A percentile compares a stretch with the other conserved stretches of the same genome.
phyloP scores from a whole-genome alignment of 2,797 vertebrate genomes.

The Anniella stebbinsi region DNA sequence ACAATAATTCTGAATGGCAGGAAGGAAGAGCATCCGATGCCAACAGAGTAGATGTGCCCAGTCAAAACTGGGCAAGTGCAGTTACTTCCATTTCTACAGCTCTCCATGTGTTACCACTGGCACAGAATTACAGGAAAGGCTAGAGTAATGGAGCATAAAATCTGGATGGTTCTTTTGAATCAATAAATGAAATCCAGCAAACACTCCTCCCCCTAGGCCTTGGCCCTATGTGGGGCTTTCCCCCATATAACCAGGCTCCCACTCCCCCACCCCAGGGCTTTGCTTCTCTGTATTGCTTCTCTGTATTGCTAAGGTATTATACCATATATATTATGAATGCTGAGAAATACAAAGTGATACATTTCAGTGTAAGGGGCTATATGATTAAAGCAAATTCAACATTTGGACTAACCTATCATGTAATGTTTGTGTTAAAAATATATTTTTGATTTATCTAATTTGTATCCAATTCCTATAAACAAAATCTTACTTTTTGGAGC shows the following conservation, averaged over 20 bases:
- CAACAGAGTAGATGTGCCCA: background rate
- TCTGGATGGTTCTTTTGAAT: background rate
- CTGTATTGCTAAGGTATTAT: background rate
- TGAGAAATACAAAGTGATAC: too few relatives aligned
- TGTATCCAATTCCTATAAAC: background rate
- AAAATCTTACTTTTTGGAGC: background rate
- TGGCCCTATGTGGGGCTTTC: background rate
- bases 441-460: background rate
- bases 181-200: background rate
- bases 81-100: slow-evolving; percentile 15
- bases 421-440: background rate
- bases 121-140: background rate
- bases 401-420: background rate
- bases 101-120: background rate
- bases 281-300: background rate
- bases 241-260: background rate
- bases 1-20: slow-evolving; percentile 42
- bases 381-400: background rate
- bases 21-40: slow-evolving; percentile 2
- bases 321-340: background rate
- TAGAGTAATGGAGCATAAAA: background rate
- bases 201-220: background rate
- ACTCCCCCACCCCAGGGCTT: background rate
- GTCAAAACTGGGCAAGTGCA: rapidly evolving
- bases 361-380: too few relatives aligned